Percentiles rank a stretch among this genome's conserved stretches.
Conservation (phyloP, 2,797 vertebrate species). For the Diceros bicornis region DNA sequence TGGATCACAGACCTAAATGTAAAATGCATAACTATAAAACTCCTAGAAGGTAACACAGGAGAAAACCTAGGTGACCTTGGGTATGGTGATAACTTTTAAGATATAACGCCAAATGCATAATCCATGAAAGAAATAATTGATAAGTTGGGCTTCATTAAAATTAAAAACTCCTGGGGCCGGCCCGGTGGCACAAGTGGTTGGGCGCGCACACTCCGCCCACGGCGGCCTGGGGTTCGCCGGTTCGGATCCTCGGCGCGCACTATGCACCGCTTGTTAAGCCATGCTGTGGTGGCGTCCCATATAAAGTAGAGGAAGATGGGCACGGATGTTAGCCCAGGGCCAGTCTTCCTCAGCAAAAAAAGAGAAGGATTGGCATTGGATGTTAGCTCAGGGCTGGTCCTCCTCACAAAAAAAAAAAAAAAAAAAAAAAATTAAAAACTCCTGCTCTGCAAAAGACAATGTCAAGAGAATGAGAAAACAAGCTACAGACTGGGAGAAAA, state of each 20-base stretch:
- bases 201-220: too few species aligned
- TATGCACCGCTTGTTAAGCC: too few species aligned
- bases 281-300: too few species aligned
- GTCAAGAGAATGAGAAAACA: constrained; percentile 28
- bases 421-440: constrained; percentile 30
- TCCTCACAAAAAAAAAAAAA: too few species aligned
- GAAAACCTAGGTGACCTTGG: not conserved
- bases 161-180: not conserved
- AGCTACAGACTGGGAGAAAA: constrained; percentile 28
- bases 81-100: constrained; percentile 4
- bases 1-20: constrained; percentile 2
- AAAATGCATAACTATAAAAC: constrained; percentile 6
- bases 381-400: too few species aligned
- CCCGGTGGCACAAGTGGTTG: too few species aligned
- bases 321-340: too few species aligned
- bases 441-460: constrained; percentile 21
- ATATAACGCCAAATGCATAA: not conserved
- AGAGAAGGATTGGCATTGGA: too few species aligned
- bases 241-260: too few species aligned
- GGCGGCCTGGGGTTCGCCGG: too few species aligned
- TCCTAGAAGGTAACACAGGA: not conserved
- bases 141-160: constrained; percentile 32
- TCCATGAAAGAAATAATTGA: not conserved
- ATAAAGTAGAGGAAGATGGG: too few species aligned
- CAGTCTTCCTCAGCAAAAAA: too few species aligned